Evolutionary conservation across 2,113 vertebrate species (phyloP), one percentile per base, ranked within the genome.

Genomic region (Etheostoma cragini): DNA sequence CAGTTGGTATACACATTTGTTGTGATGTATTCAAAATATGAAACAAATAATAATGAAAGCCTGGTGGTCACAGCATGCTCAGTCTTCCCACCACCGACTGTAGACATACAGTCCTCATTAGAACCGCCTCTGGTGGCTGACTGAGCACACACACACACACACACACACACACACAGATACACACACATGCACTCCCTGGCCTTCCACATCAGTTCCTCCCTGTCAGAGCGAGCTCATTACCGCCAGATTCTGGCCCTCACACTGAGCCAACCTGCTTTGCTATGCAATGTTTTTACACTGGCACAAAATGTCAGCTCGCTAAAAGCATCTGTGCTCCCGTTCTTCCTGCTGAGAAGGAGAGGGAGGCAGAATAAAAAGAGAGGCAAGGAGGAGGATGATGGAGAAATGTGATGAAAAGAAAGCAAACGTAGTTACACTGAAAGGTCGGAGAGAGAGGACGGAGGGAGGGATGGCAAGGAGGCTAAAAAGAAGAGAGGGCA

Each of bases 211-310:
- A 80, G 64, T 80, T 89, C 76, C 88, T 88, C 83, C 72, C 88
- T 90, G 93, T 94, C 90, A 89, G 90, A 87, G 75, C 13, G 70
- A 90, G 93, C 92, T 94, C 92, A 92, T 93, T 93, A 92, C 88
- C 19, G 87, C 81, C 87, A 87, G 85, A 83, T 82, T 88, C 79
- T 67, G 80, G 92, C 90, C 85, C 85, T 88, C 93, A 92, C 89
- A 92, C 93, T 92, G 93, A 93, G 92, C 84, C 90, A 84, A 89
- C 90, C 90, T 93, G 92, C 92, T 92, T 89, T 84, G 80, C 88
- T 89, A 90, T 92, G 91, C 93, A 88, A 85, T 83, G 89, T 89
- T 94, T 91, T 90, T 84, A 83, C 79, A 73, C 82, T 76, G 87
- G 85, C 91, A 87, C 90, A 88, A 92, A 93, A 93, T 92, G 92